Conservation (phyloP, 2,113 vertebrate species). For the Melanotaenia duboulayi region DNA sequence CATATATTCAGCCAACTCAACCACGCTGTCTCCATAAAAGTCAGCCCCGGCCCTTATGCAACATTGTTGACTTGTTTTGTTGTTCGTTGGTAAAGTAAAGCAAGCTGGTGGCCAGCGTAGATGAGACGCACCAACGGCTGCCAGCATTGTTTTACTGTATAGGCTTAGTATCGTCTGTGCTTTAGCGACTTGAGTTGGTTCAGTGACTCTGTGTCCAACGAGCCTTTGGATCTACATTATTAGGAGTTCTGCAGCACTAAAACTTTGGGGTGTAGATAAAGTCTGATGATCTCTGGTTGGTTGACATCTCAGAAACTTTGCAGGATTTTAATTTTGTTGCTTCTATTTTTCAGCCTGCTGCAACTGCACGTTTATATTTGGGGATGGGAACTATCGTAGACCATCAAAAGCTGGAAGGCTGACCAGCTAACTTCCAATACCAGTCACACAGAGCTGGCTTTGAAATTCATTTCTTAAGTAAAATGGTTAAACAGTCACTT, state of each 20-base stretch:
- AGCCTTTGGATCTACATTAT: conserved; percentile 17
- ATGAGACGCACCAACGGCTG: conserved; percentile 7
- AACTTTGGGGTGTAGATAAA: conserved; percentile 8
- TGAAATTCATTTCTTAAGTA: conserved; percentile 23
- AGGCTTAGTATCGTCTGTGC: conserved; percentile 6
- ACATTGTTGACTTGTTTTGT: not conserved
- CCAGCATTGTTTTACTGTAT: conserved; percentile 10
- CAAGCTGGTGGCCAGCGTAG: not conserved
- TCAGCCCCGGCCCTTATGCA: conserved; percentile 4
- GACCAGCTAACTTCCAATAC: conserved; percentile 5
- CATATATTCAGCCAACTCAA: not conserved
- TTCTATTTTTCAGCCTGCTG: conserved; percentile 49
- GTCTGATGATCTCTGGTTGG: conserved; percentile 24
- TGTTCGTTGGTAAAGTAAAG: conserved; percentile 1
- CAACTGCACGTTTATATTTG: conserved; percentile 24
- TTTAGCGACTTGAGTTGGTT: conserved; percentile 12
- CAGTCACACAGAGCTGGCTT: not conserved
- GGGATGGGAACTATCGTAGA: conserved; percentile 37
- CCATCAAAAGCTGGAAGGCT: too few species aligned
- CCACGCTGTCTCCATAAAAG: not conserved
- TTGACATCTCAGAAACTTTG: conserved; percentile 13
- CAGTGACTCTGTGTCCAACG: conserved; percentile 20
- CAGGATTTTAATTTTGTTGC: conserved; percentile 41
- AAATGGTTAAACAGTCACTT: conserved; percentile 27
- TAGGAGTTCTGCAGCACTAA: conserved; percentile 2